Evolutionary conservation across 2,888 invertebrate species (phyloP).

Genomic region (Amiota mariae): DNA sequence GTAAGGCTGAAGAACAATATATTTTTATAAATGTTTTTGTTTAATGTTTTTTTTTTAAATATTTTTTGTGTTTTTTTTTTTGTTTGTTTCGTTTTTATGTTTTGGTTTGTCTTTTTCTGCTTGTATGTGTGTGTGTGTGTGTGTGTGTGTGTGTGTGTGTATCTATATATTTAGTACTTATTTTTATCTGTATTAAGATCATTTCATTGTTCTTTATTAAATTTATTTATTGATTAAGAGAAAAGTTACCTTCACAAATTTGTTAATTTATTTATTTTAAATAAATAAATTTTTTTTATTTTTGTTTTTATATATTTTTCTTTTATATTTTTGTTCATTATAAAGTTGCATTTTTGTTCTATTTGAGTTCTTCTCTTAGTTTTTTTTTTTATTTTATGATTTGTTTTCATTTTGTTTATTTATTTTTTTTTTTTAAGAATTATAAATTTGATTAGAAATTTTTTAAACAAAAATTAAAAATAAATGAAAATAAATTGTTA

Average conservation of each 20-base stretch:
- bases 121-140: too few relatives aligned
- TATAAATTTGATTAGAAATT: too few relatives aligned
- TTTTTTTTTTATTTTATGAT: not conserved
- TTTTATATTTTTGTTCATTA: not conserved
- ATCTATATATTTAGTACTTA: too few relatives aligned
- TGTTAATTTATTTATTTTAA: conserved; percentile 37
- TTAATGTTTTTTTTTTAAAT: conserved; percentile 17
- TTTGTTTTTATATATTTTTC: not conserved
- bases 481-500: too few relatives aligned
- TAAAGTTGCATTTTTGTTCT: not conserved
- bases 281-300: conserved; percentile 21
- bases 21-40: not conserved
- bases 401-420: not conserved
- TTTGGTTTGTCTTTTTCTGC: too few relatives aligned
- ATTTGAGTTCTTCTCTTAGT: not conserved
- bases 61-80: conserved; percentile 13
- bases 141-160: not conserved
- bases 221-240: conserved; percentile 24
- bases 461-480: too few relatives aligned
- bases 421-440: not conserved
- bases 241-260: not conserved
- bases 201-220: not conserved
- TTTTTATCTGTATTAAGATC: not conserved
- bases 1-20: too few relatives aligned
- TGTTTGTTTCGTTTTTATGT: conserved; percentile 1